Base-by-base conservation (phyloP, 2,113 vertebrate genomes). In the Atrichornis clamosus region DNA sequence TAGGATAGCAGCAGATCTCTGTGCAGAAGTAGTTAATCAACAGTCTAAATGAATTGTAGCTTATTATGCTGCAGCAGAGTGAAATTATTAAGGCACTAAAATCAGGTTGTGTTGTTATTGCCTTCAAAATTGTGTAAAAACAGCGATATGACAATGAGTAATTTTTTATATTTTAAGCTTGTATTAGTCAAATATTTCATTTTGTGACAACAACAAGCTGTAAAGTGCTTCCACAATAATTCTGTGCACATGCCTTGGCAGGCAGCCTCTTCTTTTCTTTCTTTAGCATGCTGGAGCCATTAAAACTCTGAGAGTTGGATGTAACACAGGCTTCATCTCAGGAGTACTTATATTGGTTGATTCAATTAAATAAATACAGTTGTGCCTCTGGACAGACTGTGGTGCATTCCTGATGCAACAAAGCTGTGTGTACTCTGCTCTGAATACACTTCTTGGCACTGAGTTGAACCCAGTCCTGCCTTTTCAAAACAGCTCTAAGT, bases 181-280 rank as follows among this genome's bases (percentile, higher is more conserved):
- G 23, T 60, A 68, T 88, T 92, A 84, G 68, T 73, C 53, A 84
- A 73, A 65, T 95, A 76, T 65, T 94, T 92, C 47, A 65, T 89
- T 85, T 95, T 95, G 86, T 89, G 76, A 77, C 65, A 73, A 62
- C 73, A 74, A 73, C 87, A 84, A 95, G 46, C 86, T 82, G 28
- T 84, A 50, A 84, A 73, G n/a, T 79, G 60, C 73, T 94, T 79
- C 94, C 88, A 59, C 64, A 84, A 2, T 78, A 92, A 89, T 84
- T 84, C 78, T 91, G 59, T 89, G 65, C 56, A 92, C 90, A 94
- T 89, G 49, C 64, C 60, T 94, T 96, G 95, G 89, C 95, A 90
- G 62, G 37, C 60, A 82, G 69, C 37, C 56, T 70, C 3, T 35
- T 24, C 7, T 15, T 21, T 63, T 70, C 68, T 42, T n/a, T 4